Evolutionary conservation across 2,113 vertebrate genomes (phyloP), one percentile per base, ranked within the genome.

Genomic region (Anoplopoma fimbria): DNA sequence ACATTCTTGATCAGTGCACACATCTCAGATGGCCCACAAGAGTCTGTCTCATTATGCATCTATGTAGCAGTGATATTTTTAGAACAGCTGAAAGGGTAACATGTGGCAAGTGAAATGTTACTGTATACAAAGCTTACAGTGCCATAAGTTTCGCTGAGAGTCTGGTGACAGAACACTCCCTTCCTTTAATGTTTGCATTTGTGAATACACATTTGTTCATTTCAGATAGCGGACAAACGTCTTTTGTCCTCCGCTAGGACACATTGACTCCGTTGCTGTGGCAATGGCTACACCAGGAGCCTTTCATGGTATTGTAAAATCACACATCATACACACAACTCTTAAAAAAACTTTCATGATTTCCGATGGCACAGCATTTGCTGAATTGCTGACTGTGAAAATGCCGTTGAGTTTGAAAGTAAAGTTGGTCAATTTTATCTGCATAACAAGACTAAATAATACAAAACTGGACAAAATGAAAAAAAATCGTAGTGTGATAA

Each of bases 161-260:
- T 51, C 78, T 2, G 42, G 4, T 62, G 62, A 12, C 91, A 93
- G 86, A 96, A 96, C 0, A 77, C 33, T 73, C 94, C 94, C 1
- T 89, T 83, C 0, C 68, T 72, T 77, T 95, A 93, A 79, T 96
- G 95, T 40, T 0, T 90, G 10, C 25, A 92, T 0, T n/a, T 1
- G 1, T 95, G 33, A 2, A 90, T 62, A 51, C 3, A 23, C 23
- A 53, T 53, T n/a, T n/a, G 51, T 53, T 10, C 1, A 76, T 67
- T 23, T n/a, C 49, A 19, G 72, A 89, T 86, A 77, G 51, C 67
- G 85, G 57, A 38, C 89, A 92, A 79, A 92, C 87, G 10, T 49
- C 25, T 0, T 40, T 15, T 19, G 10, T 31, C 23, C 85, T 82
- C 90, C 87, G 89, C 17, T 69, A 65, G 25, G 82, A 34, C 4